Evolutionary conservation across 1,140 invertebrate species (phyloP).

Genomic region (Drosophila sechellia): DNA sequence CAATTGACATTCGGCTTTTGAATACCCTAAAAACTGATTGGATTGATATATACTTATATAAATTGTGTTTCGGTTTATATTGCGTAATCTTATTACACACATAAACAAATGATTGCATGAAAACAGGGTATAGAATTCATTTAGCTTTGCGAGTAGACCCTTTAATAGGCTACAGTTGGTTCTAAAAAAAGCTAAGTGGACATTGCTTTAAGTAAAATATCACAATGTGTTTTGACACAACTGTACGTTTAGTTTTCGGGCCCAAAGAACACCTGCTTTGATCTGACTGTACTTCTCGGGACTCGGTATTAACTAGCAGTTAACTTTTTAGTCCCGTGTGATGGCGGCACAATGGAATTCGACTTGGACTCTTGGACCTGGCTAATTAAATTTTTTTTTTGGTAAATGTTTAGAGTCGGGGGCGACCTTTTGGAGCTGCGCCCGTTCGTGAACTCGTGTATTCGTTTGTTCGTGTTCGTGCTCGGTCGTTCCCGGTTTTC

Average conservation of each 20-base stretch:
- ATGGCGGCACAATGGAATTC: constrained; percentile 27
- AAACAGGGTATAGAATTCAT: neutral
- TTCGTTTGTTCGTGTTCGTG: constrained; percentile 19
- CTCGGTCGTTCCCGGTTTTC: constrained; percentile 48
- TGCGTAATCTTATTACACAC: too few relatives aligned
- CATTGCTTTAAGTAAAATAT: neutral
- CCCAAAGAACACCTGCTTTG: neutral
- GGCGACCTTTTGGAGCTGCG: constrained; percentile 68
- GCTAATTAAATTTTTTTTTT: constrained; percentile 53
- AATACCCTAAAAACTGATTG: constrained; percentile 6
- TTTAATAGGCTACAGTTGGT: too few relatives aligned
- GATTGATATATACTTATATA: too few relatives aligned
- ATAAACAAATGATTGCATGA: too few relatives aligned
- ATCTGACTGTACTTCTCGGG: constrained; percentile 17
- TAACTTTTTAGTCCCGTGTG: constrained; percentile 14
- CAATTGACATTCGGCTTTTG: constrained; percentile 13
- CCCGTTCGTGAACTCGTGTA: constrained; percentile 42
- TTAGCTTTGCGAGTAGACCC: too few relatives aligned
- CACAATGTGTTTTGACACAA: neutral
- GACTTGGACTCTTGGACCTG: constrained; percentile 19
- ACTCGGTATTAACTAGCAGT: constrained; percentile 5
- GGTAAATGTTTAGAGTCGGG: constrained; percentile 68
- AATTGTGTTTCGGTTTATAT: too few relatives aligned
- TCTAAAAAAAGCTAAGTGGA: neutral
- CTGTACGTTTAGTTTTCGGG: neutral